Evolutionary conservation across 2,888 invertebrate species (phyloP), one percentile per base, ranked within the genome.

Genomic region (Diabrotica balteata): DNA sequence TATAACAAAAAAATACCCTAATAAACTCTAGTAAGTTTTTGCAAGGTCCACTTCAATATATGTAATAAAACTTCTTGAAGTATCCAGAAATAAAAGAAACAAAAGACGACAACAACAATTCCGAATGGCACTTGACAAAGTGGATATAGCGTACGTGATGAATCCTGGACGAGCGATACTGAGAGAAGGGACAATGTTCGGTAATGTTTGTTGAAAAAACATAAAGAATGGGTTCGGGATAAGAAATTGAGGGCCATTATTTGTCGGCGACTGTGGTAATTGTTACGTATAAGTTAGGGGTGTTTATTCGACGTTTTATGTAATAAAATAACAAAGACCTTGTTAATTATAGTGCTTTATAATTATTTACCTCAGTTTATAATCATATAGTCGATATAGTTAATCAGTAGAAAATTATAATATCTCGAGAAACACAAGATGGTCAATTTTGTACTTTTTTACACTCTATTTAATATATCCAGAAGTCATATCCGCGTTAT

Each of bases 121-220:
- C 17, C 54, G 32, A 54, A 54, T 54, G 54, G n/a, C 54, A 10
- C 54, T 54, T 43, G 54, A 54, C 54, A 43, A 54, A 43, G 42
- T 54, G 42, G 54, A 43, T 11, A 54, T 43, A 54, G 42, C 43
- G n/a, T 54, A 54, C 54, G 54, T 54, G 54, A 54, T 54, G 54
- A 54, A 54, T 54, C 43, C 54, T 43, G 43, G 43, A 43, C 54
- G 3, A 54, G 7, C 53, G 42, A 53, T 43, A 10, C 42, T 54
- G 10, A 9, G 54, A 10, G n/a, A 54, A 54, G 43, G 43, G 54
- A 54, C 54, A 54, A 9, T 17, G 54, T 54, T 17, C 43, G 7
- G 54, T 54, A 42, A 54, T 54, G 42, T 54, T 54, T 54, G 11
- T 43, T 43, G n/a, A 54, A 43, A 42, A 54, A 54, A 54, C 43